Base-by-base conservation (phyloP, 2,888 invertebrate species). In the Dastarcus helophoroides region DNA sequence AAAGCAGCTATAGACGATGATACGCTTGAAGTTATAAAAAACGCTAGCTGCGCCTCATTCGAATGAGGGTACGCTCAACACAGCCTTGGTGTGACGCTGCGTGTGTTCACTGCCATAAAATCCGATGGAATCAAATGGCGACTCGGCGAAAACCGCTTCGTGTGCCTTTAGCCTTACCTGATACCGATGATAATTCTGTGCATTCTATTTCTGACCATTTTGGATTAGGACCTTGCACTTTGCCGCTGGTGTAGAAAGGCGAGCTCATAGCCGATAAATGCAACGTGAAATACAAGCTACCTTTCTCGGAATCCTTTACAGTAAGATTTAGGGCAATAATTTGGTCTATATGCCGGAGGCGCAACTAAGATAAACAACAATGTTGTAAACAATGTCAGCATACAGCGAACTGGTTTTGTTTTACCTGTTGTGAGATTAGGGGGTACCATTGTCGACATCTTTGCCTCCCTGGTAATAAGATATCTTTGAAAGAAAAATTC, bases 211-310 rank as follows among this genome's bases (percentile, higher is more conserved):
- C 83, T 44, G 76, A 69, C 88, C 88, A 89, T 57, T 80, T 80
- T 3, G 82, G 80, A 60, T 80, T 78, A 12, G 71, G 69, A 10
- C 74, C 75, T 28, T 69, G 69, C 38, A 82, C 66, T 48, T 72
- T 71, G 56, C 86, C 84, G 47, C 86, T 88, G 0, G 81, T 83
- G 49, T 83, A 89, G 51, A 88, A 79, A 1, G 88, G 83, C 4
- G 83, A 79, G 4, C 81, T 80, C 76, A 83, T 79, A 9, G 76
- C 76, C 3, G 82, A 79, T 44, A 78, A 69, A 53, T 89, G 88
- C 12, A 89, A 63, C 0, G 88, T 86, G 41, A 79, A 76, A 53
- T 84, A 86, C 53, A 79, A 76, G 44, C 73, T 74, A 49, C 72
- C 68, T 56, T 48, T 69, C 65, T 2, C 63, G 63, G 2, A 64